phyloP scores from a whole-genome alignment of 2,888 invertebrate species.

The Oscheius sp. region DNA sequence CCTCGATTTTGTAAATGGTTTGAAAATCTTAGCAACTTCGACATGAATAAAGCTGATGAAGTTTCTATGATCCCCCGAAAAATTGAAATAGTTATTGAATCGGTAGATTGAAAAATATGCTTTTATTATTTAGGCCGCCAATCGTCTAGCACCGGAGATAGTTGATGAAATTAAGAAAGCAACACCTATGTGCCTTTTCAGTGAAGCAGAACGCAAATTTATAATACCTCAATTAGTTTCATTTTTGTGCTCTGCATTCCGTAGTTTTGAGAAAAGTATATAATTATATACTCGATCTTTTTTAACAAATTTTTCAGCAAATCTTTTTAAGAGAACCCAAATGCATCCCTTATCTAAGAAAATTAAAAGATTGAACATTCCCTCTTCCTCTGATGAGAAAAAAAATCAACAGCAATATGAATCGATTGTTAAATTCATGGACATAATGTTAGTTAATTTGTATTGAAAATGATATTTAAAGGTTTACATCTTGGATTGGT shows the following conservation, averaged over 20 bases:
- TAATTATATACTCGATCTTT: not conserved
- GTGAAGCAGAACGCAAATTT: not conserved
- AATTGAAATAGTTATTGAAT: not conserved
- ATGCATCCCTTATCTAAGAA: not conserved
- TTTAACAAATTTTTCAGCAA: not conserved
- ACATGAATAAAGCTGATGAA: not conserved
- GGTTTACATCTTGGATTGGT: conserved; percentile 14
- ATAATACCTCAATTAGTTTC: not conserved
- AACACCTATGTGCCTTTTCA: not conserved
- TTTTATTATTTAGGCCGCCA: not conserved
- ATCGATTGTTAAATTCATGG: not conserved
- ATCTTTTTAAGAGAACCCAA: not conserved
- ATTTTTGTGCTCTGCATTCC: conserved; percentile 1
- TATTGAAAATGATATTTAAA: not conserved
- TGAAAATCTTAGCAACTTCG: not conserved
- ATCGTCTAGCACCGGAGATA: not conserved
- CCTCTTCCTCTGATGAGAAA: not conserved
- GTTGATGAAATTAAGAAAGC: not conserved
- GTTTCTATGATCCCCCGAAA: not conserved
- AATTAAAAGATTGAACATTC: not conserved
- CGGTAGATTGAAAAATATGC: not conserved
- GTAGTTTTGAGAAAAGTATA: not conserved
- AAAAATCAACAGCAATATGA: not conserved
- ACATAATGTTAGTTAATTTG: not conserved
- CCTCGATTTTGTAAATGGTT: conserved; percentile 4